These are phyloP conservation scores for Chaetura pelagica DNA, from an alignment of 2,113 vertebrate genomes.

Conservation along the genomic window DNA sequence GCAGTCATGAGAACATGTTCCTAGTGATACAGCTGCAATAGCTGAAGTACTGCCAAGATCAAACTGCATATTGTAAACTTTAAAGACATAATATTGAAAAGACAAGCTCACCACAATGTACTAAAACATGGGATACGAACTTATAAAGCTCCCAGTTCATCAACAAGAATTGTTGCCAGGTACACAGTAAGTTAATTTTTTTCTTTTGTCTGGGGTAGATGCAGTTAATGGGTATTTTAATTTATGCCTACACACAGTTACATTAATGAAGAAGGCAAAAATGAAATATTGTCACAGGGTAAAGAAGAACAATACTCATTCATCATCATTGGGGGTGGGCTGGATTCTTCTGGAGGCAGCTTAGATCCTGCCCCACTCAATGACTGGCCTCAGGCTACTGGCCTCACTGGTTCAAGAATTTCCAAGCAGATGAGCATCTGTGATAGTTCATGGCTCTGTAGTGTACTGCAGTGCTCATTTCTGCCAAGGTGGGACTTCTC, in stretches of 20 bases:
- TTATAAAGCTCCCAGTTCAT: neutral
- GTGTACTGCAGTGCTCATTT: neutral
- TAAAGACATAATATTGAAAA: neutral
- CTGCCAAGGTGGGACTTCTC: neutral
- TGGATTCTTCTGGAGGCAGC: neutral
- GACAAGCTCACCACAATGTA: neutral
- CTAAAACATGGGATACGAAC: neutral
- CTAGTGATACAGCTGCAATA: conserved; percentile 27
- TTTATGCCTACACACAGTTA: neutral
- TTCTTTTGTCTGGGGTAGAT: fast-evolving
- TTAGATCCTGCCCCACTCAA: neutral
- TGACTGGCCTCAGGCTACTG: neutral
- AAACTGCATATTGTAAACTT: neutral
- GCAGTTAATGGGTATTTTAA: neutral
- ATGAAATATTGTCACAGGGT: neutral
- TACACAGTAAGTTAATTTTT: neutral
- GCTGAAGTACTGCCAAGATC: conserved; percentile 6
- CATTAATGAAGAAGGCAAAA: neutral
- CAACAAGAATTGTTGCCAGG: neutral
- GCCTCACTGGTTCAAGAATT: neutral
- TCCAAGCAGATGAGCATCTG: neutral
- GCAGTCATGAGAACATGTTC: neutral
- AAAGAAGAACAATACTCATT: neutral
- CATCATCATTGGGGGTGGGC: neutral
- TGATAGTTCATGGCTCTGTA: neutral